Conservation (phyloP, 2,113 vertebrate genomes). For the Archocentrus centrarchus region DNA sequence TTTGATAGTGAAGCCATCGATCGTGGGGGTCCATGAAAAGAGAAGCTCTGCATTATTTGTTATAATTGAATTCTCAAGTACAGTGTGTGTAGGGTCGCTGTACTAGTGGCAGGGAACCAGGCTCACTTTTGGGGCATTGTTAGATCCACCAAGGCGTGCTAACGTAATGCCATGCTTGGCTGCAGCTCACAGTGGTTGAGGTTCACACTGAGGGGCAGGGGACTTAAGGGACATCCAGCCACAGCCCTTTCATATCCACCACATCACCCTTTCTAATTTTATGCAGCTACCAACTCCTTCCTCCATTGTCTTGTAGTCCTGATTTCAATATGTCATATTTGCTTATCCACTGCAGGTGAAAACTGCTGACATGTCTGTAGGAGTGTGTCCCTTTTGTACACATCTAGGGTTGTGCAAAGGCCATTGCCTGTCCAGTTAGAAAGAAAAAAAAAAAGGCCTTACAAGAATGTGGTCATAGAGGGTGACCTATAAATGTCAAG, state of each 20-base stretch:
- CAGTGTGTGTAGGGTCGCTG: conserved; percentile 10
- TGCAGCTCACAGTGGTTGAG: conserved; percentile 62
- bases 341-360: conserved; percentile 12
- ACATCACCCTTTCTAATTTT: conserved; percentile 37
- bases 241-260: conserved; percentile 47
- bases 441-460: conserved; percentile 9
- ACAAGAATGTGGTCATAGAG: conserved; percentile 32
- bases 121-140: conserved; percentile 72
- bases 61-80: conserved; percentile 21
- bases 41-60: conserved; percentile 3
- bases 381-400: conserved; percentile 5
- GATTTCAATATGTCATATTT: conserved; percentile 40
- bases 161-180: conserved; percentile 74
- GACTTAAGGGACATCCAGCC: conserved; percentile 62
- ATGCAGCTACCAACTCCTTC: not conserved
- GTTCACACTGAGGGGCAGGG: conserved; percentile 64
- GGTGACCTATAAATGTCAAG: conserved; percentile 69
- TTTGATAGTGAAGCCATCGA: not conserved
- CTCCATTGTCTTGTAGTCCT: conserved; percentile 29
- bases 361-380: conserved; percentile 15
- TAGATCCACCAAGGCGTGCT: conserved; percentile 69
- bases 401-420: conserved; percentile 8
- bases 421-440: conserved; percentile 31
- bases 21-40: not conserved
- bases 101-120: conserved; percentile 47